A percentile compares a stretch with the other conserved stretches of the same genome.
These are phyloP conservation scores for Tenualosa ilisha DNA, from an alignment of 2,797 vertebrate species.

Conservation along the genomic window DNA sequence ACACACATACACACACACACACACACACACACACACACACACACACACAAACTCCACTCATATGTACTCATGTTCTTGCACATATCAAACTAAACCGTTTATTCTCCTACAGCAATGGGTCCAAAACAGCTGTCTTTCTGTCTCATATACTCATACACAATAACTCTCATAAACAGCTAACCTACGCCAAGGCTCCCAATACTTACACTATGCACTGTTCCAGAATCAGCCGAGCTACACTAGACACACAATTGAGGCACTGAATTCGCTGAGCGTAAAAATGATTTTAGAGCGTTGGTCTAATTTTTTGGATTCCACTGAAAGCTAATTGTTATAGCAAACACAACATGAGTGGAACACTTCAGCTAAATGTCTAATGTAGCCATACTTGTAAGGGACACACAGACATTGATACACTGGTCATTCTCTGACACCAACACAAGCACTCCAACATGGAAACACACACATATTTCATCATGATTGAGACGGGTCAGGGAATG, in stretches of 20 bases:
- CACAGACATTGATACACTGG: background rate
- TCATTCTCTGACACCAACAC: background rate
- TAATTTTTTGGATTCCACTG: too few relatives aligned
- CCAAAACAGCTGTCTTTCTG: background rate
- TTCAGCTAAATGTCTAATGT: too few relatives aligned
- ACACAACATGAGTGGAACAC: too few relatives aligned
- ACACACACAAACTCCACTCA: background rate
- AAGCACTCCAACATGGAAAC: background rate
- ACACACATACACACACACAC: conserved; percentile 35
- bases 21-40: conserved; percentile 32
- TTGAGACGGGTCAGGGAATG: background rate
- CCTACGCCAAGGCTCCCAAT: background rate
- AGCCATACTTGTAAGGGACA: background rate
- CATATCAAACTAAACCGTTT: background rate
- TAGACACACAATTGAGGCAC: too few relatives aligned
- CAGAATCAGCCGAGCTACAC: too few relatives aligned
- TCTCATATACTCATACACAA: too few relatives aligned
- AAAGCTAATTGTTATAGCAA: too few relatives aligned
- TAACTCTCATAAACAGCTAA: background rate
- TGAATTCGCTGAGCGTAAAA: too few relatives aligned
- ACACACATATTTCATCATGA: background rate
- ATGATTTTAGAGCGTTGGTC: too few relatives aligned
- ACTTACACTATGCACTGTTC: background rate
- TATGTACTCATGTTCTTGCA: background rate
- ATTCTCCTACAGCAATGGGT: background rate